phyloP scores from a whole-genome alignment of 1,140 invertebrate genomes.

The Musca vetustissima region DNA sequence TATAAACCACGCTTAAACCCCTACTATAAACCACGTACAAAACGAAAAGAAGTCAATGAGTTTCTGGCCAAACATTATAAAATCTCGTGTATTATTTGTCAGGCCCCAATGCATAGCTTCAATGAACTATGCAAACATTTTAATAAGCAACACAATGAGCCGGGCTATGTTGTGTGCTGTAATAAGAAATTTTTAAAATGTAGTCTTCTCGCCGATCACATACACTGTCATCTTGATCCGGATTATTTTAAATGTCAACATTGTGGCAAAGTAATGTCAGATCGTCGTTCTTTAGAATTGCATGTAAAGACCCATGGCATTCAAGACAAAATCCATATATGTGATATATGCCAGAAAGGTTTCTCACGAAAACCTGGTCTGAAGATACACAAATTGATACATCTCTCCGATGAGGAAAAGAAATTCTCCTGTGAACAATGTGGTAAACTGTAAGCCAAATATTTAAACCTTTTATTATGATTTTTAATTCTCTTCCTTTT shows the following conservation, averaged over 20 bases:
- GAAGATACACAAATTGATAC: constrained; percentile 4
- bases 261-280: constrained; percentile 1
- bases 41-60: not conserved
- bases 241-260: constrained; percentile 7
- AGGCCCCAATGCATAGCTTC: not conserved
- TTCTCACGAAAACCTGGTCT: not conserved
- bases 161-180: not conserved
- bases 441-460: constrained; percentile 25
- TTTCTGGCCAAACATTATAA: constrained; percentile 2
- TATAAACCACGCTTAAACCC: not conserved
- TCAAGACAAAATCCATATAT: not conserved
- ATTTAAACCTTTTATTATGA: not conserved
- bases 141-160: not conserved
- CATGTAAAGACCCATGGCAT: not conserved
- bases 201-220: not conserved
- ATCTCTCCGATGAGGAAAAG: constrained; percentile 17
- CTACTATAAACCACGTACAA: no score
- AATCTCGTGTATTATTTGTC: not conserved
- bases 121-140: constrained; percentile 1
- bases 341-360: not conserved
- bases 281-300: not conserved
- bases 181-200: constrained; percentile 3
- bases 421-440: constrained; percentile 11
- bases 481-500: not conserved
- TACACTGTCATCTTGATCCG: not conserved